Conservation (phyloP, 2,113 vertebrate genomes). For the Phaethon lepturus region DNA sequence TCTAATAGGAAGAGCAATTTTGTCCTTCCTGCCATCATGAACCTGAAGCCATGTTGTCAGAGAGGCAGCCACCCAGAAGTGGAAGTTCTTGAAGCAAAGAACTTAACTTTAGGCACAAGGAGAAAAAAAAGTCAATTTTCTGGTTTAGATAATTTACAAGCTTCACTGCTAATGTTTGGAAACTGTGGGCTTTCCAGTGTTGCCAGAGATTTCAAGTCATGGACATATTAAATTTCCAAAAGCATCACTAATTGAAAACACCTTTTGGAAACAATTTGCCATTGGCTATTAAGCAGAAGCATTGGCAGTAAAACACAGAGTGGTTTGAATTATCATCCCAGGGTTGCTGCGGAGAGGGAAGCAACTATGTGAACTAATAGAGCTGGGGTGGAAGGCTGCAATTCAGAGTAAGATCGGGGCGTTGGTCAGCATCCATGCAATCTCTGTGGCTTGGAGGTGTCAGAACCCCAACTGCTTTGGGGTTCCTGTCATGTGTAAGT, state of each 20-base stretch:
- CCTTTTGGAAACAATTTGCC: not conserved
- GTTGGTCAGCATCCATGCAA: accelerated
- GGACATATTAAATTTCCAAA: not conserved
- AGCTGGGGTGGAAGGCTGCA: not conserved
- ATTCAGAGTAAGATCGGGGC: not conserved
- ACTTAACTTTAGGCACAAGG: not conserved
- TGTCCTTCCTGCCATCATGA: not conserved
- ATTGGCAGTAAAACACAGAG: not conserved
- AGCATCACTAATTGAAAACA: slow-evolving; percentile 1
- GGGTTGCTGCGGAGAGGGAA: not conserved
- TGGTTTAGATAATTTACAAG: not conserved
- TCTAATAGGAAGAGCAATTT: not conserved
- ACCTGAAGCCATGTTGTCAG: not conserved
- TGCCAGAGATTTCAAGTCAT: not conserved
- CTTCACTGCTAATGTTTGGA: not conserved
- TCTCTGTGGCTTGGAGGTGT: not conserved
- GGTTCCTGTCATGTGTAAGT: not conserved
- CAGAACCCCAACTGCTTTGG: not conserved
- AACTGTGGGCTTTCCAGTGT: not conserved
- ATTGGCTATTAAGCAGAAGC: not conserved
- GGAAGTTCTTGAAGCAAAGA: not conserved
- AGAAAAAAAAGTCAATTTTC: not conserved
- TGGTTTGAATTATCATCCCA: not conserved
- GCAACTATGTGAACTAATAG: not conserved
- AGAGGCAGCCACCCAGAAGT: not conserved